A percentile compares a stretch with the other conserved stretches of the same genome.
phyloP scores from a whole-genome alignment of 2,888 invertebrate genomes.

The Siphlonurus alternatus region DNA sequence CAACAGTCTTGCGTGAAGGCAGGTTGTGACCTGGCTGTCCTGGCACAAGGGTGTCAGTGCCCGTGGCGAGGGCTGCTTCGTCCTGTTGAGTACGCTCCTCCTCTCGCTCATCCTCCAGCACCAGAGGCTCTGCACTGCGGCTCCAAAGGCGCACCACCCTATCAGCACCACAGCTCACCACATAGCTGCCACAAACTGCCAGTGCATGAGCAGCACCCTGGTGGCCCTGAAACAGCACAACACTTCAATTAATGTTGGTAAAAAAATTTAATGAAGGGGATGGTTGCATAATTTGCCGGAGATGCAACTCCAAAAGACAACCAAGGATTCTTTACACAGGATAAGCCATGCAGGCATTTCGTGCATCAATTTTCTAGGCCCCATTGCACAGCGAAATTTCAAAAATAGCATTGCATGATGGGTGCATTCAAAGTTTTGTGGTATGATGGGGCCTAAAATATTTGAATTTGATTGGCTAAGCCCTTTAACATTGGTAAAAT shows the following conservation, averaged over 20 bases:
- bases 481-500: no score
- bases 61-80: constrained; percentile 42
- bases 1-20: constrained; percentile 75
- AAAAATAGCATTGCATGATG: no score
- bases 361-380: no score
- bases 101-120: constrained; percentile 75
- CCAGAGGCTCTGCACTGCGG: constrained; percentile 72
- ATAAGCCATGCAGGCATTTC: no score
- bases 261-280: background rate
- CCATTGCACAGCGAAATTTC: no score
- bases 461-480: no score
- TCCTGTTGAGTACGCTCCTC: constrained; percentile 48
- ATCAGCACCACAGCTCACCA: constrained; percentile 73
- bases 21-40: constrained; percentile 54
- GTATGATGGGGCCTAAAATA: no score
- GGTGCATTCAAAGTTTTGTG: no score
- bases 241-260: constrained; percentile 4
- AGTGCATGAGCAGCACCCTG: constrained; percentile 60
- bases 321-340: constrained; percentile 1
- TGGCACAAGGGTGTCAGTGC: constrained; percentile 32
- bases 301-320: background rate
- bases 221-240: constrained; percentile 49
- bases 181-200: constrained; percentile 59
- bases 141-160: constrained; percentile 71
- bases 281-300: constrained; percentile 2